These are phyloP conservation scores for Tapirus terrestris DNA, from an alignment of 2,113 vertebrate species.

Conservation along the genomic window DNA sequence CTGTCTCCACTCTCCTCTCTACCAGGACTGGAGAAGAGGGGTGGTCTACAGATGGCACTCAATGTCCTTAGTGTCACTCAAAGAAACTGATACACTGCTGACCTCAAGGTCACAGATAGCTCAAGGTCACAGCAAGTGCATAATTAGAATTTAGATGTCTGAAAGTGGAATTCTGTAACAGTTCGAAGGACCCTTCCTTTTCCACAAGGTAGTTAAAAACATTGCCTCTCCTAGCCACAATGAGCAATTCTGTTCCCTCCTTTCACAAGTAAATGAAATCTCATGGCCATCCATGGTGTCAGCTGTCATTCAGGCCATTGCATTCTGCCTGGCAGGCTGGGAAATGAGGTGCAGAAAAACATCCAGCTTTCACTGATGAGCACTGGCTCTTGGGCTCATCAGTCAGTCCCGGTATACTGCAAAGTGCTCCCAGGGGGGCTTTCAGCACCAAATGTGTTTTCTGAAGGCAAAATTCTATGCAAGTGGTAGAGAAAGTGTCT, in stretches of 20 bases:
- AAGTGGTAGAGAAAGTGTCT: neutral
- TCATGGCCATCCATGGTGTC: neutral
- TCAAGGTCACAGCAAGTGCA: neutral
- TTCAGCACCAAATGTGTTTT: neutral
- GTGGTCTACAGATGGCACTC: neutral
- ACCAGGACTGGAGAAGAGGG: neutral
- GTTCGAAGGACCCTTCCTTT: neutral
- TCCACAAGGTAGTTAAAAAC: neutral
- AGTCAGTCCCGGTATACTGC: neutral
- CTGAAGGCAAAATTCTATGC: constrained; percentile 10
- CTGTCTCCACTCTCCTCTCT: neutral
- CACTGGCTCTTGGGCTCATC: neutral
- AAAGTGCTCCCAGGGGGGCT: neutral
- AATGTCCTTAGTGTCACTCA: neutral
- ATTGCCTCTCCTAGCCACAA: neutral
- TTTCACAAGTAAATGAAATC: constrained; percentile 62
- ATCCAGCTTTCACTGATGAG: neutral
- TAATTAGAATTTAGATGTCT: neutral
- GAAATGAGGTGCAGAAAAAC: constrained; percentile 2
- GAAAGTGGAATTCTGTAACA: neutral
- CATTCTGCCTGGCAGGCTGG: constrained; percentile 45
- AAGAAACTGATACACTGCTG: neutral
- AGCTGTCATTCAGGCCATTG: neutral
- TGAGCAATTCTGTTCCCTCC: neutral
- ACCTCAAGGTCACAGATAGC: neutral